Base-by-base conservation (phyloP, 2,888 invertebrate genomes). In the Cerastoderma edule region DNA sequence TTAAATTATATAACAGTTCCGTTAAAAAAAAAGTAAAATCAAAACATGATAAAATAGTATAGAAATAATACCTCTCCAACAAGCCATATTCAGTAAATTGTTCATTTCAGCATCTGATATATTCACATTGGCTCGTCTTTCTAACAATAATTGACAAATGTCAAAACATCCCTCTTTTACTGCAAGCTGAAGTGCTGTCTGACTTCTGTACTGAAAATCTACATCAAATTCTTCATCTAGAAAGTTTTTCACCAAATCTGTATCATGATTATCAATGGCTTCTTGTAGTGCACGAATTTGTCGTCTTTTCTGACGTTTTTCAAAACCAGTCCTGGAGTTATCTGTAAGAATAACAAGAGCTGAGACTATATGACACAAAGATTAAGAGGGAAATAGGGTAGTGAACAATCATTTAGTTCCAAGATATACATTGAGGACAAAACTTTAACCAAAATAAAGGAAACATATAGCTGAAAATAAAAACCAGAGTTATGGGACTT, bases 151-250 rank as follows among this genome's bases (percentile, higher is more conserved):
- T 30, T 78, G 48, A 80, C 90, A 90, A 16, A 90, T 89, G 6
- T 91, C 90, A 44, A 72, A 68, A 33, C 80, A 77, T 10, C 89
- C 89, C 32, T 87, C 84, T 27, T 84, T 81, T 1, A 92, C 91
- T 16, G 91, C 90, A 27, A 89, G 77, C 81, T 92, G 90, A 27
- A 91, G 73, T 5, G 91, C 89, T 19, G 88, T 90, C 70, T 91
- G 89, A 46, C 90, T 85, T 19, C 88, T 79, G 75, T 91, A 91
- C 70, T 90, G 89, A 71, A 91, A 91, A 83, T 92, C 90, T 22
- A 92, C 89, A 83, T 91, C 90, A 83, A 91, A 87, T 8, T 89
- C 87, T 13, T 86, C 84, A 27, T 72, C 65, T 2, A 90, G 71
- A 48, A 89, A 85, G 24, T 85, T 79, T 75, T 84, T 74, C 5